Evolutionary conservation across 2,797 vertebrate genomes (phyloP).

Genomic region (Mus spretus): DNA sequence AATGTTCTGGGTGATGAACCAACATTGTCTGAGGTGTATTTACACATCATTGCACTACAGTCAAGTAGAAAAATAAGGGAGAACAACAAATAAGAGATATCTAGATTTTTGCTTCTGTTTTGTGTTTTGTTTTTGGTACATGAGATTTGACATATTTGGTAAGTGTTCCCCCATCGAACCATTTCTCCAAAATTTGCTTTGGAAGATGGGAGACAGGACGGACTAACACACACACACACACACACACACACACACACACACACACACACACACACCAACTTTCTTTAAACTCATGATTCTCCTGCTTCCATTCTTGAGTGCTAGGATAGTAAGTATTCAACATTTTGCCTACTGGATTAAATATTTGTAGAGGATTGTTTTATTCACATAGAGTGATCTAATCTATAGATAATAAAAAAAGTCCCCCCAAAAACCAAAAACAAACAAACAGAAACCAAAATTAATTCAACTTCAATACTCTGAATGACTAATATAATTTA

Average conservation of each 20-base stretch:
- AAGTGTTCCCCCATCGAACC: neutral
- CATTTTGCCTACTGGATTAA: neutral
- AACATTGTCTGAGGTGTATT: no score
- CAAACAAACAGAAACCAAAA: no score
- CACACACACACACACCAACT: neutral
- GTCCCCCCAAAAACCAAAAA: no score
- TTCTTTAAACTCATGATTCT: neutral
- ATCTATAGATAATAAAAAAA: neutral
- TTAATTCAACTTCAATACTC: neutral
- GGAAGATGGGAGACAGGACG: no score
- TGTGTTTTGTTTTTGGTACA: neutral
- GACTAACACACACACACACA: no score
- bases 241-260: no score
- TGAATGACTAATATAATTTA: neutral
- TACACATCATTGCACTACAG: neutral
- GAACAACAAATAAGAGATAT: neutral
- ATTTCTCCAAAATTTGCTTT: neutral
- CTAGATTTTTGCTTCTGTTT: neutral
- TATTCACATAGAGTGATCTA: neutral
- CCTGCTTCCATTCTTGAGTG: neutral
- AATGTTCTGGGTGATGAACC: neutral
- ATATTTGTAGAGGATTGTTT: neutral
- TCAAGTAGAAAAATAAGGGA: neutral
- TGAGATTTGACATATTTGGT: neutral
- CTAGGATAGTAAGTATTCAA: neutral